phyloP scores from a whole-genome alignment of 2,113 vertebrate genomes.

The Engraulis encrasicolus region DNA sequence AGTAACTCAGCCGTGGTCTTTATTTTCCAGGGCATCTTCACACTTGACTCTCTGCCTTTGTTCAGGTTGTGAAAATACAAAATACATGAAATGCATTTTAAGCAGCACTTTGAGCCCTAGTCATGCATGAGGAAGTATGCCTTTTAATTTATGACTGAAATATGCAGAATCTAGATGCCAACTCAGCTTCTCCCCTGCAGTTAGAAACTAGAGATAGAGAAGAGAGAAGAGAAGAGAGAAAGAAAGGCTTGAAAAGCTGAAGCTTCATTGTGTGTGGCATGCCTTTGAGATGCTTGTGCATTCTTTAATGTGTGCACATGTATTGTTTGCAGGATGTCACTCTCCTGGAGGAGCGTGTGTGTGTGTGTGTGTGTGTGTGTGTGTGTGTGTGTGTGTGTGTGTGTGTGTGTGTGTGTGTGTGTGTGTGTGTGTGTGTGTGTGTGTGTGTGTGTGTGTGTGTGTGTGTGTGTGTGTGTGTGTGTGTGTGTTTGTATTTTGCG shows the following conservation, averaged over 20 bases:
- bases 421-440: no score
- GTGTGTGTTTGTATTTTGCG: no score
- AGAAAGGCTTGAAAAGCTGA: not conserved
- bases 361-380: no score
- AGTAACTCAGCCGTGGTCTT: not conserved
- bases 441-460: no score
- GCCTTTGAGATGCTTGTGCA: not conserved
- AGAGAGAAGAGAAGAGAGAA: not conserved
- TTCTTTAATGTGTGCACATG: slow-evolving; percentile 8
- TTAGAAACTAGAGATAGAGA: not conserved
- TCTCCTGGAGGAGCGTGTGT: no score
- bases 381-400: no score
- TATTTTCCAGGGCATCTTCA: not conserved
- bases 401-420: no score
- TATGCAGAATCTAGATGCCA: slow-evolving; percentile 1
- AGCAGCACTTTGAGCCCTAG: slow-evolving; percentile 26
- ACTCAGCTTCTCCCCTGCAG: slow-evolving; percentile 11
- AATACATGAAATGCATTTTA: slow-evolving; percentile 27
- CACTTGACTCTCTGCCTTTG: not conserved
- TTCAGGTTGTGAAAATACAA: slow-evolving; percentile 4
- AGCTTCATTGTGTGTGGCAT: slow-evolving; percentile 19
- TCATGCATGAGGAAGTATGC: slow-evolving; percentile 21
- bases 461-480: no score
- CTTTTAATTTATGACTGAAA: slow-evolving; percentile 24
- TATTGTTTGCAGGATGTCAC: slow-evolving; percentile 10